Evolutionary conservation across 2,888 invertebrate genomes (phyloP), one percentile per base, ranked within the genome.

Genomic region (Clistopyga incitator): DNA sequence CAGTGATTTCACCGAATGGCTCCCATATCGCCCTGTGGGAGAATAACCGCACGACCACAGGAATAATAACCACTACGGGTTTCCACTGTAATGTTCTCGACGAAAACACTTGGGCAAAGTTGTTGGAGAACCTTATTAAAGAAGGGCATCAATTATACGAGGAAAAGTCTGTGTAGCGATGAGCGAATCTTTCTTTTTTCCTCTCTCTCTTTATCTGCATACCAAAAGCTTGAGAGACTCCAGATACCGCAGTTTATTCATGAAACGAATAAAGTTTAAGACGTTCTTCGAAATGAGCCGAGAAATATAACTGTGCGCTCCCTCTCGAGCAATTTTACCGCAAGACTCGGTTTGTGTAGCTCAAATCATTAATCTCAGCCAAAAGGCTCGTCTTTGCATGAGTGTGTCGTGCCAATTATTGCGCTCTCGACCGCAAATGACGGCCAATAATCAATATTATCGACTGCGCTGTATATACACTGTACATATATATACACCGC

Each of bases 61-160:
- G 64, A 65, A 76, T 65, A 50, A 76, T 38, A 38, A 59, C 71
- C 23, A 23, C 54, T 13, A 47, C 54, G 25, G 71, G 67, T 47
- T 80, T 80, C 71, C 59, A 76, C 76, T 76, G 65, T 79, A 83
- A 83, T 65, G 79, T 64, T 23, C 42, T 45, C 64, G 54, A 42
- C 56, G 65, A 83, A 80, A 80, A 83, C 71, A 79, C 83, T 79
- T 71, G 71, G 75, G 79, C 67, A 4, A 76, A 71, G 67, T 80
- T 76, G 54, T 79, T 80, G 23, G 18, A 23, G 54, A 67, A 70
- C 59, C 61, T 76, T 83, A 76, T 83, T 74, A 77, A 80, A 83
- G 79, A 72, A 79, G 67, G 68, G 76, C 80, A 83, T 80, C 80
- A 80, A 83, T 83, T 83, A 83, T 83, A 77, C 64, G 67, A 67